Conservation (phyloP, 2,888 invertebrate genomes). For the Lasioglossum figueresi region DNA sequence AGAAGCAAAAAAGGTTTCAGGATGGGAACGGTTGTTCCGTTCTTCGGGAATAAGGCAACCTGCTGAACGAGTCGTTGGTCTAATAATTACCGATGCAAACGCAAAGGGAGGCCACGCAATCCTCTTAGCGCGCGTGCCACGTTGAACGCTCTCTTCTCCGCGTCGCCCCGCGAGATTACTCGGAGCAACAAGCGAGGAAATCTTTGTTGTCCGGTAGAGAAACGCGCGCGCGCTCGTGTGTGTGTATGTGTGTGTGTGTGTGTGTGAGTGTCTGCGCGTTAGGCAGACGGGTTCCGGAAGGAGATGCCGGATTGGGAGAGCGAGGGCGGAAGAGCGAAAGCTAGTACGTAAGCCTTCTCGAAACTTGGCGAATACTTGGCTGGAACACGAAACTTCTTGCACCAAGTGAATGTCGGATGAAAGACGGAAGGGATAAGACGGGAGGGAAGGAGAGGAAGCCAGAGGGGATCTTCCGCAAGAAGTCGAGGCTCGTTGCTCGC, state of each 20-base stretch:
- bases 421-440: conserved; percentile 67
- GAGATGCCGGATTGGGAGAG: conserved; percentile 13
- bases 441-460: conserved; percentile 35
- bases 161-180: conserved; percentile 70
- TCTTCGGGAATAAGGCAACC: not conserved
- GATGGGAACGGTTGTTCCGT: not conserved
- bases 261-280: not conserved
- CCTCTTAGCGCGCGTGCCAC: conserved; percentile 56
- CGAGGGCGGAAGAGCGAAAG: conserved; percentile 38
- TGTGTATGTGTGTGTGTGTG: not conserved
- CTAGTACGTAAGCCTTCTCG: conserved; percentile 68
- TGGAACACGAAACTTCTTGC: conserved; percentile 66
- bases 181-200: conserved; percentile 71
- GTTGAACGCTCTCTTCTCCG: conserved; percentile 39
- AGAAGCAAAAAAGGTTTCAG: not conserved
- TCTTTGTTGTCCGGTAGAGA: conserved; percentile 75
- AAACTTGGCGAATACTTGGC: conserved; percentile 72
- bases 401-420: conserved; percentile 62
- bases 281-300: conserved; percentile 26
- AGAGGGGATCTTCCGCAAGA: conserved; percentile 56
- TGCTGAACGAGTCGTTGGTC: conserved; percentile 38
- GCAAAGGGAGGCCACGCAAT: conserved; percentile 41
- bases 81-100: conserved; percentile 66
- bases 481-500: conserved; percentile 55
- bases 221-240: not conserved